These are phyloP conservation scores for Xanthia togata DNA, from an alignment of 2,888 invertebrate species.

Conservation along the genomic window DNA sequence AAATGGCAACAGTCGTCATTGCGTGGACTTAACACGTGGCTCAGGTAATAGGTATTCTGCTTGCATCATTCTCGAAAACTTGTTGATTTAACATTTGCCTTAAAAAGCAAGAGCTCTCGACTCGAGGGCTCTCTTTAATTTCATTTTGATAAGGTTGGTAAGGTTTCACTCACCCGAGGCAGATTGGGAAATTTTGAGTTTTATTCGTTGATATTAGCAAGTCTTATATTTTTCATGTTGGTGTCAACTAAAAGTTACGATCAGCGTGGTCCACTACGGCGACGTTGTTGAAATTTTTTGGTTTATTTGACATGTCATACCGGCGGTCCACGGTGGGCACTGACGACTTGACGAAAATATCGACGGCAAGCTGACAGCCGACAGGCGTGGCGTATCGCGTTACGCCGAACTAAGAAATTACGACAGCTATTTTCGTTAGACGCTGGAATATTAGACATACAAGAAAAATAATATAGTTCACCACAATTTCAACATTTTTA, in stretches of 20 bases:
- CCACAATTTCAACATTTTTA: slow-evolving; percentile 53
- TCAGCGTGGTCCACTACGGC: slow-evolving; percentile 53
- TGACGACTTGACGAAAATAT: slow-evolving; percentile 86
- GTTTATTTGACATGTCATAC: slow-evolving; percentile 81
- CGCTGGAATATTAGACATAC: slow-evolving; percentile 71
- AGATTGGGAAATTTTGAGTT: slow-evolving; percentile 71
- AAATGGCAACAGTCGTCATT: slow-evolving; percentile 63
- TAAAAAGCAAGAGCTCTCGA: slow-evolving; percentile 78
- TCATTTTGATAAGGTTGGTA: slow-evolving; percentile 76
- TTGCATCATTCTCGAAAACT: slow-evolving; percentile 82
- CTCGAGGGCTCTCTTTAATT: slow-evolving; percentile 75
- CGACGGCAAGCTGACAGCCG: slow-evolving; percentile 81
- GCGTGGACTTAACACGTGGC: slow-evolving; percentile 68
- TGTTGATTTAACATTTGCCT: slow-evolving; percentile 86
- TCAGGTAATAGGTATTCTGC: slow-evolving; percentile 70
- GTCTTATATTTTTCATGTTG: slow-evolving; percentile 41
- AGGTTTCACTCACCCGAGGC: slow-evolving; percentile 73
- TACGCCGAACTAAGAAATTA: slow-evolving; percentile 82
- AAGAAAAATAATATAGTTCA: slow-evolving; percentile 61
- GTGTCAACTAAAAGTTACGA: slow-evolving; percentile 69
- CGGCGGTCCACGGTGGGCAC: slow-evolving; percentile 67
- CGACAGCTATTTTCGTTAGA: slow-evolving; percentile 77
- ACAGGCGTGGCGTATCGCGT: slow-evolving; percentile 83
- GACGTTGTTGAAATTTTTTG: slow-evolving; percentile 73
- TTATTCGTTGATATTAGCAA: slow-evolving; percentile 60